A percentile compares a stretch with the other conserved stretches of the same genome.
Conservation (phyloP, 2,113 vertebrate species). For the Hyperopisus bebe region DNA sequence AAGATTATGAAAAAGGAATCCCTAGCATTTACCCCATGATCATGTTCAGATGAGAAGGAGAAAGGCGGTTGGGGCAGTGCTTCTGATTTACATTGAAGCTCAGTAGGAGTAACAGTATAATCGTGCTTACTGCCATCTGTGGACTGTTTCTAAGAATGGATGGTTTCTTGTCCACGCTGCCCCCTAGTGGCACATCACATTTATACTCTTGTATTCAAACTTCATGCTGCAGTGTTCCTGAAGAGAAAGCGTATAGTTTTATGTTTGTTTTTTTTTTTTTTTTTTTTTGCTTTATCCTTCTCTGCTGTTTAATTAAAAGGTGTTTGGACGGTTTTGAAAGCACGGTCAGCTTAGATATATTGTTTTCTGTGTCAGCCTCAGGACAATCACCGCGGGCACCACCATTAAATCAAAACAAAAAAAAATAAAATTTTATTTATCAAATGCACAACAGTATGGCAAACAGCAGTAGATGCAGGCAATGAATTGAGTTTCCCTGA, state of each 20-base stretch:
- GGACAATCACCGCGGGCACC: not conserved
- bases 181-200: not conserved
- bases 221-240: not conserved
- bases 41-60: not conserved
- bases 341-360: not conserved
- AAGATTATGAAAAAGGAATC: not conserved
- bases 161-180: not conserved
- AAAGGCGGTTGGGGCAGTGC: not conserved
- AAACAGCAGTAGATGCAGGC: not conserved
- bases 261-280: not conserved
- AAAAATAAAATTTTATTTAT: not conserved
- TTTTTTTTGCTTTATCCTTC: not conserved
- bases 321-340: not conserved
- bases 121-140: not conserved
- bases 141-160: not conserved
- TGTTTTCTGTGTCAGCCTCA: not conserved
- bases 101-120: not conserved
- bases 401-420: not conserved
- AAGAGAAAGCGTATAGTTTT: not conserved
- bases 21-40: not conserved
- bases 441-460: not conserved
- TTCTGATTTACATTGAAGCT: not conserved
- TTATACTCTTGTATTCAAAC: not conserved
- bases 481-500: not conserved
- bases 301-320: not conserved